Evolutionary conservation across 2,113 vertebrate genomes (phyloP).

Genomic region (Alouatta palliata): DNA sequence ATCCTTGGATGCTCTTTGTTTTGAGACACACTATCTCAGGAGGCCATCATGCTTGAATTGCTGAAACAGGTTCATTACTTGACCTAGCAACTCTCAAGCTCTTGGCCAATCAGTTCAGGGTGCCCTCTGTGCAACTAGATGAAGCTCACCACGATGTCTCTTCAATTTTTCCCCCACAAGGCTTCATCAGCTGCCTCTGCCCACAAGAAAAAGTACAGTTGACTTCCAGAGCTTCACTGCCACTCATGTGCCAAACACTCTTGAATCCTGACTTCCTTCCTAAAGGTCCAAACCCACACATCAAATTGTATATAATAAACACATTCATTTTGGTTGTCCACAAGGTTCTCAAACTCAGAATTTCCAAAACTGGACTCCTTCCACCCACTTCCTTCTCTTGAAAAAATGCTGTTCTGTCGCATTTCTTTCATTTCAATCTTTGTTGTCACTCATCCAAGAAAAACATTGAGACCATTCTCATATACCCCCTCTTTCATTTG

Average conservation of each 20-base stretch:
- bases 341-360: constrained; percentile 41
- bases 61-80: not conserved
- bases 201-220: not conserved
- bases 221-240: not conserved
- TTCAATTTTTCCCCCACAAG: not conserved
- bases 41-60: not conserved
- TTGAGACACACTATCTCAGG: not conserved
- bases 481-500: not conserved
- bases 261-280: not conserved
- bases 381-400: constrained; percentile 42
- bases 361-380: constrained; percentile 54
- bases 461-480: not conserved
- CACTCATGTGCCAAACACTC: constrained; percentile 9
- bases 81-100: not conserved
- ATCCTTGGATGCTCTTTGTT: not conserved
- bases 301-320: constrained; percentile 43
- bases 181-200: not conserved
- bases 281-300: constrained; percentile 60
- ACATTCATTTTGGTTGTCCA: constrained; percentile 65
- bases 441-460: not conserved
- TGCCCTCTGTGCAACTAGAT: not conserved
- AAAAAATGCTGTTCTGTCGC: not conserved
- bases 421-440: constrained; percentile 3
- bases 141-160: not conserved
- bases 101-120: not conserved